Base-by-base conservation (phyloP, 1,140 invertebrate genomes). In the Drosophila pseudoobscura region DNA sequence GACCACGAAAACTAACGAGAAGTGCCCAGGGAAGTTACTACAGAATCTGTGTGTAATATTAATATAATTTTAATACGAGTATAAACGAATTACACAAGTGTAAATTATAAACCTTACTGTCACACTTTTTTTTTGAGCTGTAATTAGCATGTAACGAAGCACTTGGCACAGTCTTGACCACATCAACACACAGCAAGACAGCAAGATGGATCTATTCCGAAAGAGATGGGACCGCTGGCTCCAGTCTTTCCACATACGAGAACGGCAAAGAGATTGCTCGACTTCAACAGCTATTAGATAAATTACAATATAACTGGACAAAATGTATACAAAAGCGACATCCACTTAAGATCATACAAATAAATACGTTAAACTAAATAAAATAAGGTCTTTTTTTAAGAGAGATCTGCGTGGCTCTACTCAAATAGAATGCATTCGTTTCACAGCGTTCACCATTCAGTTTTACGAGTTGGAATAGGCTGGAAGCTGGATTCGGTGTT, bases 41-140 rank as follows among this genome's bases (percentile, higher is more conserved):
- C 80, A 62, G 63, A 53, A 41, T 54, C 56, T 72, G 51, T 61
- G 75, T 64, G 73, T 59, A 76, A 71, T 61, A 74, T 43, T 58
- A 76, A 53, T 60, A 76, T 76, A 68, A 79, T 61, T 64, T 51
- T 64, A 69, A 70, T 57, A 76, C 58, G 64, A 71, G 66, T 20
- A 72, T 56, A 15, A 62, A 56, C 31, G 57, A 61, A 50, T 49
- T 78, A 24, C 76, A 58, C 58, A 72, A 75, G 55, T 85, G 68
- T 85, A 85, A 75, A 84, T 84, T 63, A 72, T 75, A 59, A 44
- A 62, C 57, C 24, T 24, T 44, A 62, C 39, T 61, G 43, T 55
- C 51, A 31, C 35, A 43, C 54, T 45, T 72, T 71, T 61, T 73
- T 49, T 52, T 57, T 39, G 47, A 65, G 39, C 39, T 68, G 53